phyloP scores from a whole-genome alignment of 2,797 vertebrate genomes.

The Taenioides sp. region DNA sequence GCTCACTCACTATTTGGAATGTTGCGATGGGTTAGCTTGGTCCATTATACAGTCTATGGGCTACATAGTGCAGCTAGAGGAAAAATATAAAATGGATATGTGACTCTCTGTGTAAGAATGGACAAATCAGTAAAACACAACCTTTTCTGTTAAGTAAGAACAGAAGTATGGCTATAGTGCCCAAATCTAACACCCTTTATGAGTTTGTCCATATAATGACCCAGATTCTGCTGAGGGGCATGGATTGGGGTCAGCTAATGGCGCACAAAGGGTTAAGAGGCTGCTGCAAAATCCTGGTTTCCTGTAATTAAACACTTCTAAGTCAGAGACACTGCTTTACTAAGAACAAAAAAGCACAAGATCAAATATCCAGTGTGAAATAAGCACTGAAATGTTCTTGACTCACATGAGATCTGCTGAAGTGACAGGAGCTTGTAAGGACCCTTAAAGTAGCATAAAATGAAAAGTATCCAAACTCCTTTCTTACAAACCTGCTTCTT shows the following conservation, averaged over 20 bases:
- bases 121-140: background rate
- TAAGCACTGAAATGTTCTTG: background rate
- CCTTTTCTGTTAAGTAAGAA: background rate
- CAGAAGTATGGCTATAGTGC: no score
- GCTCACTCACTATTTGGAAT: no score
- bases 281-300: conserved; percentile 1
- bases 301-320: background rate
- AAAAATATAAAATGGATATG: no score
- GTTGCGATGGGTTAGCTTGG: no score
- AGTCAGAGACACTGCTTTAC: conserved; percentile 5
- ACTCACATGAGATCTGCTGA: no score
- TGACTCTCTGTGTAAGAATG: background rate
- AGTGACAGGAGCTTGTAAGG: no score
- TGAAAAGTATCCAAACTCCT: background rate
- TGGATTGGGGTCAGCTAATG: background rate
- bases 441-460: background rate
- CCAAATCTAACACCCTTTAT: background rate
- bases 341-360: background rate
- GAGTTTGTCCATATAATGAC: conserved; percentile 7
- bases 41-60: no score
- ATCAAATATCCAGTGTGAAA: background rate
- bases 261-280: conserved; percentile 1
- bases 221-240: conserved; percentile 12
- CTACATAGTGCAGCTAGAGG: no score
- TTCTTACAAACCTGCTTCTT: background rate